These are phyloP conservation scores for Paedocypris micromegethes DNA, from an alignment of 2,797 vertebrate species.

Conservation along the genomic window DNA sequence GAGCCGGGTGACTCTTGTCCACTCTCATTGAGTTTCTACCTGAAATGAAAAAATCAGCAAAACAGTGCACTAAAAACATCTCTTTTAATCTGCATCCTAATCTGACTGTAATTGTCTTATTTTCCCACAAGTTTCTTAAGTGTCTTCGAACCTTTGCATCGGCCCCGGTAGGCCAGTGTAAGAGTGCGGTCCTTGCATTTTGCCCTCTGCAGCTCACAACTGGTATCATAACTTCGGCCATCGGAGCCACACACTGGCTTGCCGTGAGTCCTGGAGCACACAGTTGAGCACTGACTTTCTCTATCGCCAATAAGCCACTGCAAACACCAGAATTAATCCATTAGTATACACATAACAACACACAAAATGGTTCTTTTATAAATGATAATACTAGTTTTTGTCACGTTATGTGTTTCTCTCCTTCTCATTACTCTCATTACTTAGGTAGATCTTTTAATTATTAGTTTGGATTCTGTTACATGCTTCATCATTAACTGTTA, in stretches of 20 bases:
- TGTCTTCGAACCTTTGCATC: conserved; percentile 82
- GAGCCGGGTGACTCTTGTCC: conserved; percentile 55
- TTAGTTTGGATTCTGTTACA: too few species aligned
- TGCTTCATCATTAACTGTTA: too few species aligned
- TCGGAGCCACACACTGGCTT: conserved; percentile 92
- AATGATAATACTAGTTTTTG: too few species aligned
- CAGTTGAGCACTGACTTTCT: conserved; percentile 81
- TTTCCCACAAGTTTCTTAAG: not conserved
- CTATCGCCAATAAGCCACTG: conserved; percentile 95
- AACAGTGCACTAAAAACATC: not conserved
- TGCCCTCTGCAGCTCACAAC: conserved; percentile 92
- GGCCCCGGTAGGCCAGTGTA: conserved; percentile 77
- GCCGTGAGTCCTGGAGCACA: conserved; percentile 79
- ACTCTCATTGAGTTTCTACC: conserved; percentile 63
- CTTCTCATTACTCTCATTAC: too few species aligned
- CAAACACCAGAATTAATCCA: not conserved
- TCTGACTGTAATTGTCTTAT: not conserved
- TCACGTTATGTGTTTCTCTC: too few species aligned
- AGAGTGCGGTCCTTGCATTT: conserved; percentile 85
- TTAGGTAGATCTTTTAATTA: too few species aligned
- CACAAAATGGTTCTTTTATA: too few species aligned
- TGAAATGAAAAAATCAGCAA: conserved; percentile 43
- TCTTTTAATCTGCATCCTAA: not conserved
- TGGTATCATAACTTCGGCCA: conserved; percentile 84
- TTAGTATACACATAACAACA: not conserved